Evolutionary conservation across 2,888 invertebrate genomes (phyloP).

Genomic region (Willowsia nigromaculata): DNA sequence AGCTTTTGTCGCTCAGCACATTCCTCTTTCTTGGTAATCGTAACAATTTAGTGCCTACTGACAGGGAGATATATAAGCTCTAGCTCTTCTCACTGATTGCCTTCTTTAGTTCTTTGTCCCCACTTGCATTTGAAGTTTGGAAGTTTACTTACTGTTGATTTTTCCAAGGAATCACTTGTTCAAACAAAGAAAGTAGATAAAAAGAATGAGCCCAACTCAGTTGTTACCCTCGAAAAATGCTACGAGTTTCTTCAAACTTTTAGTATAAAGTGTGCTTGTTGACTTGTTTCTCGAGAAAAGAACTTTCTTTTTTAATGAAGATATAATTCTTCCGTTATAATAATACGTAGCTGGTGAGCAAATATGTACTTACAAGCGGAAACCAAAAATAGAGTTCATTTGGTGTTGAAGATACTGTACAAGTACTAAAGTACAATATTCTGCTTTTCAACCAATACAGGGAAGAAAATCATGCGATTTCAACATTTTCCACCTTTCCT

Average conservation of each 20-base stretch:
- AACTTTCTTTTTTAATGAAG: background rate
- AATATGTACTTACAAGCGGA: background rate
- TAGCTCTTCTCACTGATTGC: background rate
- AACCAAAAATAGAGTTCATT: background rate
- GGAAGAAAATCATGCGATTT: constrained; percentile 14
- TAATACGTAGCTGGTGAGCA: background rate
- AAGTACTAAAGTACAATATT: background rate
- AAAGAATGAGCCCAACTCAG: background rate
- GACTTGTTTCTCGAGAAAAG: background rate
- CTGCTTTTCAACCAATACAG: no score
- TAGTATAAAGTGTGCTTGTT: background rate
- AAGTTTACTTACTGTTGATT: no score
- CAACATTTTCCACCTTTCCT: constrained; percentile 25
- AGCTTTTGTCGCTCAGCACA: constrained; percentile 17
- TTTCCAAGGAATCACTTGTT: constrained; percentile 22
- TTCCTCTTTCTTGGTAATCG: background rate
- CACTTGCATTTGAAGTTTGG: constrained; percentile 3
- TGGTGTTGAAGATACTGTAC: background rate
- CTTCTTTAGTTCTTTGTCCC: background rate
- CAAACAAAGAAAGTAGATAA: constrained; percentile 41
- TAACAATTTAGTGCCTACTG: background rate
- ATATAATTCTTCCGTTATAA: background rate
- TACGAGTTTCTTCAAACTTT: background rate
- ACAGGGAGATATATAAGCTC: background rate
- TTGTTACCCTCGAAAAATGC: background rate